Evolutionary conservation across 2,797 vertebrate genomes (phyloP).

Genomic region (Periparus ater): DNA sequence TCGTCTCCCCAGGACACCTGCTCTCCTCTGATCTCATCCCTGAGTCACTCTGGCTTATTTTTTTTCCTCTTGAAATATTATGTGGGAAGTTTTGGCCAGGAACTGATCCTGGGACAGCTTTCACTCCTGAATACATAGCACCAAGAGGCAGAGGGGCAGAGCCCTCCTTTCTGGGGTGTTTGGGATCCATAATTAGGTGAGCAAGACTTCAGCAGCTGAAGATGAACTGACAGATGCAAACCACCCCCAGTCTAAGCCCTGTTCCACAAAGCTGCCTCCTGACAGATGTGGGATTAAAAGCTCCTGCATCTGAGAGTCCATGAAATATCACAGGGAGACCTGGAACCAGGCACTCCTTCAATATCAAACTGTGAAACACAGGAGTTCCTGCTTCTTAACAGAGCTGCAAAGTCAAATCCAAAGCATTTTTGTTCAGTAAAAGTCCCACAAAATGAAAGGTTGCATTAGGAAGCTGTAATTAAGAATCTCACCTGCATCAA

Average conservation of each 20-base stretch:
- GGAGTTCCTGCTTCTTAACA: neutral
- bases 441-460: neutral
- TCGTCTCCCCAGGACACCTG: neutral
- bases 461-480: neutral
- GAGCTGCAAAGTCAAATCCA: neutral
- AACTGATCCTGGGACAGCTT: neutral
- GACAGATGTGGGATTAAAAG: neutral
- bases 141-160: neutral
- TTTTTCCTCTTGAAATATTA: neutral
- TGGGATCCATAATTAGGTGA: neutral
- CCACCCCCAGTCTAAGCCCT: neutral
- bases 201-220: neutral
- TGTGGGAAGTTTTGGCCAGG: neutral
- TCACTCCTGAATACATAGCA: neutral
- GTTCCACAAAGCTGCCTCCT: neutral
- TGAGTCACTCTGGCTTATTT: neutral
- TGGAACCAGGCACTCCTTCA: neutral
- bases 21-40: neutral
- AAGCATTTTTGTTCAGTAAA: neutral
- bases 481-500: neutral
- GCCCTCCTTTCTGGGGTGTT: neutral
- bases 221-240: neutral
- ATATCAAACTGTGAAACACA: accelerated
- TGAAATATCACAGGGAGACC: neutral
- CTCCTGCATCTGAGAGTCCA: neutral